A percentile compares a stretch with the other conserved stretches of the same genome.
These are phyloP conservation scores for Cephus nigrinus DNA, from an alignment of 2,888 invertebrate genomes.

Conservation along the genomic window DNA sequence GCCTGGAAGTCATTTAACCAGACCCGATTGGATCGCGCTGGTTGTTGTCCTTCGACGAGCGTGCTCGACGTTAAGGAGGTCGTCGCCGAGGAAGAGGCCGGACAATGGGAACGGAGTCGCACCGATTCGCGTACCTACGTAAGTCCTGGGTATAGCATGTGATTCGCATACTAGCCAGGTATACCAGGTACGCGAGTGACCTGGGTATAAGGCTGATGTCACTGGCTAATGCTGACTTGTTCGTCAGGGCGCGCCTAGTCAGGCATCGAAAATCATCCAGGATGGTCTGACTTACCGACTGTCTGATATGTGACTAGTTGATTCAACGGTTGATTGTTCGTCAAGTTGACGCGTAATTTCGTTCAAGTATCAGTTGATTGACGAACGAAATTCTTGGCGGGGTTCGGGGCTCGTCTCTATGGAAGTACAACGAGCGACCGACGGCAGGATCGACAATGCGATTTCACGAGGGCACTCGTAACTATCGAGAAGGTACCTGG, in stretches of 20 bases:
- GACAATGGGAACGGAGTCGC: constrained; percentile 4
- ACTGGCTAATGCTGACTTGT: background rate
- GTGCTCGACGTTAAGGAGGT: background rate
- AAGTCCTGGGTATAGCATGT: background rate
- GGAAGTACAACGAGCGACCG: background rate
- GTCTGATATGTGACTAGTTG: background rate
- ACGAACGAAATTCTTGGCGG: background rate
- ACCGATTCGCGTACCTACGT: background rate
- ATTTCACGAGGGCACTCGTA: background rate
- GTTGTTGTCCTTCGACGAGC: background rate
- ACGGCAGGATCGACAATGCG: background rate
- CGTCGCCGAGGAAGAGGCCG: constrained; percentile 1
- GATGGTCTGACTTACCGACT: background rate
- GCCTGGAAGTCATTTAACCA: background rate
- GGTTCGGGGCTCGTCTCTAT: background rate
- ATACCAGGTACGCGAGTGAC: background rate
- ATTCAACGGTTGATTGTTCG: background rate
- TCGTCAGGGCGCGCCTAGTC: background rate
- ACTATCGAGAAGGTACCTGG: background rate
- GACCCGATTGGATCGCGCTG: background rate
- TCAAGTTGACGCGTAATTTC: background rate
- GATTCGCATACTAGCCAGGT: background rate
- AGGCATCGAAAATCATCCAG: background rate
- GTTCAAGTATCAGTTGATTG: background rate
- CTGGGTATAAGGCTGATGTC: background rate